Evolutionary conservation across 2,797 vertebrate species (phyloP), one percentile per base, ranked within the genome.

Genomic region (Sebastes diaconus): DNA sequence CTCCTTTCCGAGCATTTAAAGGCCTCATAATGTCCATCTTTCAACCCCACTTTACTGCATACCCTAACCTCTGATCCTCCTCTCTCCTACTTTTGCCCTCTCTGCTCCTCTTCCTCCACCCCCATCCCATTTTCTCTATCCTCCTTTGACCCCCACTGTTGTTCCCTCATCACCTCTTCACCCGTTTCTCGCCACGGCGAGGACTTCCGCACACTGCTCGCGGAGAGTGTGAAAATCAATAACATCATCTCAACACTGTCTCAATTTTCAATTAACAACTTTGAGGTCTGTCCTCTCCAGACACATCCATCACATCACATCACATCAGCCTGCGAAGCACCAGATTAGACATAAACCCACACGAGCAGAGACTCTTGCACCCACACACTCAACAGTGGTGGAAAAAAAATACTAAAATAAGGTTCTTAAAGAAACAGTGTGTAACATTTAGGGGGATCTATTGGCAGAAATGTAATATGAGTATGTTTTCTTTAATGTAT

Each of bases 231-330:
- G 80, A 88, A 93, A 95, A 96, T 96, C 94, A 95, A 96, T 96
- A 95, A 84, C 90, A 94, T 95, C 89, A 94, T 95, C 95, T 93
- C 88, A 76, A 89, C 88, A 93, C 89, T 90, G 91, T 95, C 94
- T 95, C 94, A 94, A 87, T 94, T 95, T 96, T 95, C 93, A 95
- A 94, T 95, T 94, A 95, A 94, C 83, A 80, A 94, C 91, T 86
- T 79, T 84, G 77, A 87, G 90, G 87, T 84, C 79, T 20, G 66
- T 50, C 82, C 84, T 88, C 73, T 82, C 84, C 90, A 88, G 91
- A 94, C 88, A 70, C 88, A 94, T 94, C 92, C 87, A 90, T 95
- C 94, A 94, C 75, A 46, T 76, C 67, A 55, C 76, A 54, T 76
- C 68, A 52, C 57, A 73, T 87, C 81, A 87, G 77, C 74, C 69